Evolutionary conservation across 2,888 invertebrate genomes (phyloP).

Genomic region (Megamerina dolium): DNA sequence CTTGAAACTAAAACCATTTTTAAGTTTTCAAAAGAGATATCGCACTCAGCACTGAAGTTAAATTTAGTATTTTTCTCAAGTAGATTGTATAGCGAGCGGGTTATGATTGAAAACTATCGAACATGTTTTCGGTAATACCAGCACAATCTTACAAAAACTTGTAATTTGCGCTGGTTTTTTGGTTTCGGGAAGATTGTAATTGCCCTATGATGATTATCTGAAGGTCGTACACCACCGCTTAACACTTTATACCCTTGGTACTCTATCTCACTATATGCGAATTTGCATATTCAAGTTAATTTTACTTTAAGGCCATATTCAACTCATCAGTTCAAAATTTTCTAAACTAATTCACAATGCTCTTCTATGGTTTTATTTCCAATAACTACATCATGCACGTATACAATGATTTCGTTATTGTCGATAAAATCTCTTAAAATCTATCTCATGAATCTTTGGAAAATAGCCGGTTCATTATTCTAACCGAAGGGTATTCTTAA

Average conservation of each 20-base stretch:
- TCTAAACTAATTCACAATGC: background rate
- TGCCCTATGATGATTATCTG: background rate
- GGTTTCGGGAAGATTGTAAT: background rate
- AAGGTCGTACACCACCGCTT: background rate
- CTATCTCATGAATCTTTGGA: too few species aligned
- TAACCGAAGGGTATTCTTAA: too few species aligned
- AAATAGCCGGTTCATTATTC: too few species aligned
- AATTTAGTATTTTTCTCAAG: constrained; percentile 1
- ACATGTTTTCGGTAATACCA: constrained; percentile 9
- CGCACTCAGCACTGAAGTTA: constrained; percentile 1
- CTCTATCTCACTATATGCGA: background rate
- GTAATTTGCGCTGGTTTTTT: too few species aligned
- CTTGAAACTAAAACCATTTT: background rate
- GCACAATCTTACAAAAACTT: constrained; percentile 5
- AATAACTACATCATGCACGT: too few species aligned
- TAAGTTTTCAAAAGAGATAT: background rate
- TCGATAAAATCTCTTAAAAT: too few species aligned
- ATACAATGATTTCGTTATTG: too few species aligned
- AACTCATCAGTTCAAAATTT: background rate
- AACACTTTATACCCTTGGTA: background rate
- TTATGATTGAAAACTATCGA: constrained; percentile 1
- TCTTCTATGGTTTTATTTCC: too few species aligned
- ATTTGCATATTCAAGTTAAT: background rate
- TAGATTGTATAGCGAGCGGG: background rate
- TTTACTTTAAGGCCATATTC: background rate